These are phyloP conservation scores for Tetramorium alpestre DNA, from an alignment of 1,140 invertebrate genomes.

Conservation along the genomic window DNA sequence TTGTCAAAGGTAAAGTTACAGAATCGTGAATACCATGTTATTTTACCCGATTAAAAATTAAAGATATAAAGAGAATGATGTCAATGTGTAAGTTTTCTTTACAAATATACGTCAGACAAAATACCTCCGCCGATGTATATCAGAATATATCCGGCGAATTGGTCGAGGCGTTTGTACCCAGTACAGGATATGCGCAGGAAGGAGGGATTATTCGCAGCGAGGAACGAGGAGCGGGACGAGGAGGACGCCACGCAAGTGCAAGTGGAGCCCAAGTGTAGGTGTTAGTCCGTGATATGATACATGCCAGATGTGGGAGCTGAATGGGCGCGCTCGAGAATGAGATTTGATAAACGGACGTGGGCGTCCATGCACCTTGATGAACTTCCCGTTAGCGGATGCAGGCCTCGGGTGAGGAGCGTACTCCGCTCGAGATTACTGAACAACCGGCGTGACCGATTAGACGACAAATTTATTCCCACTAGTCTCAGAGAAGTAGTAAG, in stretches of 20 bases:
- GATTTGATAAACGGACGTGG: conserved; percentile 42
- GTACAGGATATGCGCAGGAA: background rate
- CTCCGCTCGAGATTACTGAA: background rate
- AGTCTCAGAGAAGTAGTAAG: background rate
- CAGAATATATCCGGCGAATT: background rate
- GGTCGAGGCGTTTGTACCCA: background rate
- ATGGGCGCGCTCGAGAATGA: conserved; percentile 47
- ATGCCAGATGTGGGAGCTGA: conserved; percentile 43
- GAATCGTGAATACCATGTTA: background rate
- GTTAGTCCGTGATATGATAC: conserved; percentile 34
- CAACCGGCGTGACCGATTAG: background rate
- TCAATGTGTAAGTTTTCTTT: background rate
- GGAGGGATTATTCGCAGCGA: background rate
- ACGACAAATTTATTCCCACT: background rate
- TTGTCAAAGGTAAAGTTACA: background rate
- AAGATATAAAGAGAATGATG: background rate
- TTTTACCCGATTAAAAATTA: background rate
- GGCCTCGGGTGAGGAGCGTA: background rate
- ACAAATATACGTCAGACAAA: background rate
- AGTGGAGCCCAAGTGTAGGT: conserved; percentile 29
- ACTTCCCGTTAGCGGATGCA: conserved; percentile 30
- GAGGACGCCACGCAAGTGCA: conserved; percentile 33
- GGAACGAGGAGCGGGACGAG: background rate
- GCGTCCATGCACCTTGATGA: conserved; percentile 48
- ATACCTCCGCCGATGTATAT: background rate